Conservation (phyloP, 2,113 vertebrate species). For the Oxyura jamaicensis region DNA sequence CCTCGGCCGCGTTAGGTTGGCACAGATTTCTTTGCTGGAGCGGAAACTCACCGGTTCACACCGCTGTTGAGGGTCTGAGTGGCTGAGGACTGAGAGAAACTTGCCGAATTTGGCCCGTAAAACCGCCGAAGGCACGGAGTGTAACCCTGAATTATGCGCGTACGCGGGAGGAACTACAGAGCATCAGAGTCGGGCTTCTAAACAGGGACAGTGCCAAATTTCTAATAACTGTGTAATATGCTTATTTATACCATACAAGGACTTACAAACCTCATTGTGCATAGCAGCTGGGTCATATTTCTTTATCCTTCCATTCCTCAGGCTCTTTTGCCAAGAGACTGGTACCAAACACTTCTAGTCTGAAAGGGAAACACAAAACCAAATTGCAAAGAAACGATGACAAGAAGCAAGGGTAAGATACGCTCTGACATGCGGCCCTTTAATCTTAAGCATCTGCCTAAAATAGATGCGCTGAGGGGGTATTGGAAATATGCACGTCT, state of each 20-base stretch:
- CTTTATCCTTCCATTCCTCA: slow-evolving; percentile 59
- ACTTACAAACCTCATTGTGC: slow-evolving; percentile 65
- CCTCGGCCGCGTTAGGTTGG: background rate
- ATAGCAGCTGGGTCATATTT: slow-evolving; percentile 61
- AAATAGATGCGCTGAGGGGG: background rate
- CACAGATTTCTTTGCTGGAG: background rate
- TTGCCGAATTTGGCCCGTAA: slow-evolving; percentile 30
- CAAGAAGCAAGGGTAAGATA: slow-evolving; percentile 48
- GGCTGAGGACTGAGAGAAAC: slow-evolving; percentile 25
- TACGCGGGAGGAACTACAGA: slow-evolving; percentile 3
- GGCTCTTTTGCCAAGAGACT: slow-evolving; percentile 51
- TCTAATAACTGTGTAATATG: slow-evolving; percentile 60
- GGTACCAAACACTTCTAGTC: slow-evolving; percentile 50
- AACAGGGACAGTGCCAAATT: slow-evolving; percentile 47
- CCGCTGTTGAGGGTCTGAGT: background rate
- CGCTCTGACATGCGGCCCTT: background rate
- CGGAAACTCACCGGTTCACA: slow-evolving; percentile 42
- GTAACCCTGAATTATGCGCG: background rate
- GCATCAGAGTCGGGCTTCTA: slow-evolving; percentile 22
- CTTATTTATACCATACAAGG: slow-evolving; percentile 72
- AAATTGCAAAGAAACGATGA: slow-evolving; percentile 49
- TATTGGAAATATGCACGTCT: background rate
- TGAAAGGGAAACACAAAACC: slow-evolving; percentile 59
- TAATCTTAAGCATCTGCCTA: slow-evolving; percentile 27
- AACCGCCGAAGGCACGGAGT: background rate